Conservation (phyloP, 2,888 invertebrate genomes). For the Lumbricus terrestris region DNA sequence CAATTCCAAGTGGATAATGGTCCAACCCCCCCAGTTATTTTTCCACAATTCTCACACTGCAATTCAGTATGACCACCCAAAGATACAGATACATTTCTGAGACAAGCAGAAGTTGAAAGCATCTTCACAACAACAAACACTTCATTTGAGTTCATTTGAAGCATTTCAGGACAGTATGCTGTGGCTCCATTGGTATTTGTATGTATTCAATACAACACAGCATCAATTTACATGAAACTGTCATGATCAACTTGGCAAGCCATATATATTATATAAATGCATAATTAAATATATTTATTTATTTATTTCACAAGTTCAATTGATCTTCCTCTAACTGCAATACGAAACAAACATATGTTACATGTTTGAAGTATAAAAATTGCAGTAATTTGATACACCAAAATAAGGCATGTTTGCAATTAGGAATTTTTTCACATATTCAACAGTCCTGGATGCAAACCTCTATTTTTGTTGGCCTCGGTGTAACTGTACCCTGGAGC, state of each 20-base stretch:
- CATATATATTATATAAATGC: no score
- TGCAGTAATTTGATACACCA: background rate
- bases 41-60: no score
- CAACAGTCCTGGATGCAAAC: conserved; percentile 23
- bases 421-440: background rate
- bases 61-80: background rate
- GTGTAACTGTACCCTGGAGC: conserved; percentile 87
- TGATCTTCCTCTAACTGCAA: background rate
- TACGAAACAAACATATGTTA: background rate
- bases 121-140: background rate
- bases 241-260: background rate
- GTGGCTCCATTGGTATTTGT: no score
- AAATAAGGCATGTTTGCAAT: background rate
- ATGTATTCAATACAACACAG: background rate
- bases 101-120: background rate
- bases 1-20: no score
- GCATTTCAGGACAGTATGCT: no score
- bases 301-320: background rate
- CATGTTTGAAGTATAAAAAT: background rate
- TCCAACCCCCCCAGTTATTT: no score
- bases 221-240: background rate
- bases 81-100: background rate
- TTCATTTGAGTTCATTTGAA: background rate
- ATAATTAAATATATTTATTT: no score
- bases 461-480: conserved; percentile 78